These are phyloP conservation scores for Timandra comae DNA, from an alignment of 2,888 invertebrate species.

Conservation along the genomic window DNA sequence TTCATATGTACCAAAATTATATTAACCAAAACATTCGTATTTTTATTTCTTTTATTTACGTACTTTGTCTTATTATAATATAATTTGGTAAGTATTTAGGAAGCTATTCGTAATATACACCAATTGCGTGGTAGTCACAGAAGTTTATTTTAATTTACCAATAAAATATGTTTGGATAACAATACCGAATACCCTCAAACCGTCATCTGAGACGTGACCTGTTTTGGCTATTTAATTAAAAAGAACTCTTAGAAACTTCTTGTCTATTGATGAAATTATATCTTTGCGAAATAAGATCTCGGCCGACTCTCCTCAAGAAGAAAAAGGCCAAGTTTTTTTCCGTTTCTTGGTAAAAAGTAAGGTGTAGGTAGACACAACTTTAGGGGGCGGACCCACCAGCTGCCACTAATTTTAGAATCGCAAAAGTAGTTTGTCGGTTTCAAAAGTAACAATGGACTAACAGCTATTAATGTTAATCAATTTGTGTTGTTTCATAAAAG, in stretches of 20 bases:
- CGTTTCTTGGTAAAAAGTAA: slow-evolving; percentile 50
- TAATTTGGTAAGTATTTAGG: too few species aligned
- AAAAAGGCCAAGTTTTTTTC: slow-evolving; percentile 45
- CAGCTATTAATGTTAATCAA: slow-evolving; percentile 28
- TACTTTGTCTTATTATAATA: too few species aligned
- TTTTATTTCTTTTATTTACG: too few species aligned
- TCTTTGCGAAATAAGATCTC: slow-evolving; percentile 66
- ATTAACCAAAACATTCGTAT: too few species aligned
- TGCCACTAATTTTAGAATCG: slow-evolving; percentile 53
- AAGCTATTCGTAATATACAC: too few species aligned
- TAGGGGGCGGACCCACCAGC: slow-evolving; percentile 50
- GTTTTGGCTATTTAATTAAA: slow-evolving; percentile 58
- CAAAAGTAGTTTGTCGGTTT: slow-evolving; percentile 38
- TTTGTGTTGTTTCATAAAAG: slow-evolving; percentile 25
- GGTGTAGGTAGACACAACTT: slow-evolving; percentile 40
- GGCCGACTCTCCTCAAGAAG: slow-evolving; percentile 38
- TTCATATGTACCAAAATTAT: too few species aligned
- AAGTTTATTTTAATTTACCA: slow-evolving; percentile 1
- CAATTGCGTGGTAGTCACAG: too few species aligned
- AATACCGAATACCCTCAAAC: too few species aligned
- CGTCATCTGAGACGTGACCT: slow-evolving; percentile 44
- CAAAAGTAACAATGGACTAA: slow-evolving; percentile 30
- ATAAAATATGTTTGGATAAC: slow-evolving; percentile 9
- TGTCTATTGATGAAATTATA: slow-evolving; percentile 62
- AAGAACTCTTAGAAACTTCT: slow-evolving; percentile 65